phyloP scores from a whole-genome alignment of 92 coral and sea anemone genomes.

The Chrysogorgia sp. region DNA sequence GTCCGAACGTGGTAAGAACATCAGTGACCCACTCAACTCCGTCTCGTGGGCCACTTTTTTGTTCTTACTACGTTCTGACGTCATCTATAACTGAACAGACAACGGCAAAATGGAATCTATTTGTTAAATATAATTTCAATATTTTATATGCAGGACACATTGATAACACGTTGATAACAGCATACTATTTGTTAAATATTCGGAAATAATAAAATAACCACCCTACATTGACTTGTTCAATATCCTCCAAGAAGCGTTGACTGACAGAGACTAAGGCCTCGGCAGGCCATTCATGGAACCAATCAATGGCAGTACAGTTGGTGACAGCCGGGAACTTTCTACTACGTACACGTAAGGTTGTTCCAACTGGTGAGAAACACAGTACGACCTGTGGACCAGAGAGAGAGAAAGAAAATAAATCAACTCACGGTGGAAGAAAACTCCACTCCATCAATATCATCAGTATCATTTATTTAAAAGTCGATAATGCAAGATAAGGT shows the following conservation, averaged over 20 bases:
- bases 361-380: constrained; percentile 99
- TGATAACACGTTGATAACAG: too few species aligned
- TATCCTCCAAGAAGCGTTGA: constrained; percentile 91
- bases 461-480: too few species aligned
- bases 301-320: constrained; percentile 98
- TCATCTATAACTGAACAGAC: too few species aligned
- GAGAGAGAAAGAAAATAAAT: neutral
- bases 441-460: neutral
- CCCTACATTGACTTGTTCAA: constrained; percentile 90
- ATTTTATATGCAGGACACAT: too few species aligned
- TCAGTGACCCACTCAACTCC: too few species aligned
- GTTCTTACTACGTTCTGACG: too few species aligned
- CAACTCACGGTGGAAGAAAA: neutral
- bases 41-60: too few species aligned
- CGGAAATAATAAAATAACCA: neutral
- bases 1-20: too few species aligned
- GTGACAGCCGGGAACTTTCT: constrained; percentile 99
- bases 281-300: constrained; percentile 99
- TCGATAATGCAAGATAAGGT: too few species aligned
- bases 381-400: constrained; percentile 71
- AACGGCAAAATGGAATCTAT: too few species aligned
- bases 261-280: constrained; percentile 99
- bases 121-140: too few species aligned
- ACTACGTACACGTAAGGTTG: constrained; percentile 96
- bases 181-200: too few species aligned